Conservation (phyloP, 2,888 invertebrate genomes). For the Acanthosepion lycidas region DNA sequence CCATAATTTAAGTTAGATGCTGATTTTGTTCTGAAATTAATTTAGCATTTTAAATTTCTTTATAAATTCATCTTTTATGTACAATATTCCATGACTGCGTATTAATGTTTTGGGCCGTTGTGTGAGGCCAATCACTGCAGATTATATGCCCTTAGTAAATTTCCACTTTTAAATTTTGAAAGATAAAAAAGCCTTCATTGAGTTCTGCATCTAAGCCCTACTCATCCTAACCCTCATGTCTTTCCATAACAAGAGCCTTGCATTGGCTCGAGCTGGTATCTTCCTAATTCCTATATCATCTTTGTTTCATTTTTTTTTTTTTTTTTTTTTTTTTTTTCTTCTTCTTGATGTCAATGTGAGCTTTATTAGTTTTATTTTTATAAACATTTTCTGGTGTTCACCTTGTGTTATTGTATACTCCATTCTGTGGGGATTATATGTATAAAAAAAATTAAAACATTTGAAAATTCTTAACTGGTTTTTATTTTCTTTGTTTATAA, state of each 20-base stretch:
- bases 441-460: not conserved
- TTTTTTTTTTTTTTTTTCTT: too few species aligned
- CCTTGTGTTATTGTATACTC: conserved; percentile 2
- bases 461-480: conserved; percentile 15
- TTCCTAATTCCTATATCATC: not conserved
- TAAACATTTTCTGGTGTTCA: not conserved
- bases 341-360: not conserved
- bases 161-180: not conserved
- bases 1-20: not conserved
- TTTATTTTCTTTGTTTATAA: not conserved
- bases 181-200: not conserved
- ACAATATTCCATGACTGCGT: not conserved
- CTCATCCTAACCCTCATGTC: not conserved
- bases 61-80: not conserved
- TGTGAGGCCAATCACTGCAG: not conserved
- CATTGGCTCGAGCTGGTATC: not conserved
- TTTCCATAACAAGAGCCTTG: not conserved
- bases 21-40: not conserved
- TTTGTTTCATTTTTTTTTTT: not conserved
- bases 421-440: not conserved
- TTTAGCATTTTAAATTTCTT: not conserved
- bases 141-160: not conserved
- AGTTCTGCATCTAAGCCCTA: not conserved
- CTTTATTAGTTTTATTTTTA: not conserved
- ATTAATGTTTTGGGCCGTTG: not conserved